Percentiles rank a stretch among this genome's conserved stretches.
Conservation (phyloP, 1,140 invertebrate genomes). For the Coelopa frigida region DNA sequence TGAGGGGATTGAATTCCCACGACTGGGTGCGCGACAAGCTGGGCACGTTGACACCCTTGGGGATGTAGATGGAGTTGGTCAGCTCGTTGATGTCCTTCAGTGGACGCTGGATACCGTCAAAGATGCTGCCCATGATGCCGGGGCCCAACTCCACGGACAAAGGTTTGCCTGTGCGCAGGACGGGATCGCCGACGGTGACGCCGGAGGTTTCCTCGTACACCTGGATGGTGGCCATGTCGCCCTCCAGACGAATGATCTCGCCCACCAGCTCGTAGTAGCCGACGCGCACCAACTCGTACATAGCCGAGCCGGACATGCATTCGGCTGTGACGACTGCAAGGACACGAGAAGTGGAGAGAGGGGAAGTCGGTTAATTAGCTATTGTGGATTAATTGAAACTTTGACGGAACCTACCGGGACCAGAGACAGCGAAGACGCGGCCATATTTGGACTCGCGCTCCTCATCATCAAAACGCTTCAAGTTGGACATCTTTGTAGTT, state of each 20-base stretch:
- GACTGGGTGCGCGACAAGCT: slow-evolving; percentile 67
- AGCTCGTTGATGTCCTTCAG: slow-evolving; percentile 93
- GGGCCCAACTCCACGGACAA: slow-evolving; percentile 94
- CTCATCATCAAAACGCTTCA: slow-evolving; percentile 73
- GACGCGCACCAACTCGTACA: slow-evolving; percentile 99
- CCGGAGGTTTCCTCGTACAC: slow-evolving; percentile 99
- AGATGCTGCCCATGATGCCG: slow-evolving; percentile 98
- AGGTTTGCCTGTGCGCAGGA: slow-evolving; percentile 95
- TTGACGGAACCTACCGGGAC: slow-evolving; percentile 69
- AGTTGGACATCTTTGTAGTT: slow-evolving; percentile 50
- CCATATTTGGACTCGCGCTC: slow-evolving; percentile 86
- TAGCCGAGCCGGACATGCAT: slow-evolving; percentile 98
- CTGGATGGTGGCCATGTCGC: slow-evolving; percentile 97
- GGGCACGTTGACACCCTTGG: slow-evolving; percentile 97
- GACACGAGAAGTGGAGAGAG: neutral
- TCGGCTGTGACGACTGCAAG: slow-evolving; percentile 92
- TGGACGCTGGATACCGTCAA: slow-evolving; percentile 99
- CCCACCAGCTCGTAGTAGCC: slow-evolving; percentile 97
- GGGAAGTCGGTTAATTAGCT: neutral
- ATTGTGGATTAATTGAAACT: neutral
- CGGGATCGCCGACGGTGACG: slow-evolving; percentile 98
- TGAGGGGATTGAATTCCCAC: slow-evolving; percentile 94
- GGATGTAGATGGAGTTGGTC: slow-evolving; percentile 96
- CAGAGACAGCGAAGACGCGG: slow-evolving; percentile 94
- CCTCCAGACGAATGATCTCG: slow-evolving; percentile 98